These are phyloP conservation scores for Cricetomys ansorgei DNA, from an alignment of 2,113 vertebrate species.

Conservation along the genomic window DNA sequence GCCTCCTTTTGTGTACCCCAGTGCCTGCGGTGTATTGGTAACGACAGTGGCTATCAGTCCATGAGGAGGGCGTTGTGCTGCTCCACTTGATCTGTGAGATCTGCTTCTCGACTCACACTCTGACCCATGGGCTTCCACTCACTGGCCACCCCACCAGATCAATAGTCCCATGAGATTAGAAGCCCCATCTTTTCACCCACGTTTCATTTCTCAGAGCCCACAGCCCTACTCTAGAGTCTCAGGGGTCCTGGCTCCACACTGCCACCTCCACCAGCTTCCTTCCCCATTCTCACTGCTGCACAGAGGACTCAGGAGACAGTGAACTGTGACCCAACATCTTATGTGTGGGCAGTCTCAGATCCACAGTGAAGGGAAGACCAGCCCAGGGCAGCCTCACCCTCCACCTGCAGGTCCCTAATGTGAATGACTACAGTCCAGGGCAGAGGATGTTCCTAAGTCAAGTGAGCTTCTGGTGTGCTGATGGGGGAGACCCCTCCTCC, in stretches of 20 bases:
- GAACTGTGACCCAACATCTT: not conserved
- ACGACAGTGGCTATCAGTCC: rapidly evolving
- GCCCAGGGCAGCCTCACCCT: not conserved
- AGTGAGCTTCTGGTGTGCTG: not conserved
- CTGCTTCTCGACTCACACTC: rapidly evolving
- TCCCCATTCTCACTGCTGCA: not conserved
- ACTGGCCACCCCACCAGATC: not conserved
- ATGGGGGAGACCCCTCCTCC: not conserved
- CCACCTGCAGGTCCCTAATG: not conserved
- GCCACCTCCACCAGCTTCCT: rapidly evolving
- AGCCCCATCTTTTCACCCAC: rapidly evolving
- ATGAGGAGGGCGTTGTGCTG: rapidly evolving
- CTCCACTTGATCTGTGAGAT: rapidly evolving
- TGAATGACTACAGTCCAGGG: not conserved
- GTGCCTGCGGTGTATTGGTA: rapidly evolving
- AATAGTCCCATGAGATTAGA: not conserved
- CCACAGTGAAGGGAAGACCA: rapidly evolving
- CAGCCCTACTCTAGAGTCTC: not conserved
- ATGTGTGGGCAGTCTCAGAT: rapidly evolving
- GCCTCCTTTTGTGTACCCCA: not conserved
- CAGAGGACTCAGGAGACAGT: not conserved
- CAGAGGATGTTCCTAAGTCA: not conserved
- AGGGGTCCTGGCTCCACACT: too few species aligned
- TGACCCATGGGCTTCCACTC: rapidly evolving
- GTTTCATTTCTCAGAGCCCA: too few species aligned